Conservation (phyloP, 2,797 vertebrate species). For the Crax fasciolata region DNA sequence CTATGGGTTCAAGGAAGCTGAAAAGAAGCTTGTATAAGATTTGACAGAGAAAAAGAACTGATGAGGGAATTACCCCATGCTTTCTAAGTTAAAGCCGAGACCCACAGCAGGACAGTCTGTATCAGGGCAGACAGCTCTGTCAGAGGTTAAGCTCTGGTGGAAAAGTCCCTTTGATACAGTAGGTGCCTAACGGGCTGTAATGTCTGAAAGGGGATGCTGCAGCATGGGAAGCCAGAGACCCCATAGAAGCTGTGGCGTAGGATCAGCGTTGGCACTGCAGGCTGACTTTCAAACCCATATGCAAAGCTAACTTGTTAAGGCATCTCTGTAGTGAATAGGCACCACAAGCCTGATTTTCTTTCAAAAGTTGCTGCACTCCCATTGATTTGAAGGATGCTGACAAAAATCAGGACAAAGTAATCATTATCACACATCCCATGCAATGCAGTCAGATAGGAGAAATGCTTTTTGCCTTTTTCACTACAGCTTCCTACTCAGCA, state of each 20-base stretch:
- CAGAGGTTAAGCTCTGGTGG: neutral
- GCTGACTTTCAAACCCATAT: neutral
- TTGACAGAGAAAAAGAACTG: neutral
- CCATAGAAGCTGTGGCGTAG: fast-evolving
- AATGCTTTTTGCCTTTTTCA: neutral
- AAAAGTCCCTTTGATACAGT: neutral
- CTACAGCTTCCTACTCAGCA: neutral
- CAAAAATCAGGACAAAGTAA: neutral
- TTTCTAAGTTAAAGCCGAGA: neutral
- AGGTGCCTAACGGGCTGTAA: neutral
- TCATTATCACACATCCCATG: neutral
- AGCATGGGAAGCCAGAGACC: neutral
- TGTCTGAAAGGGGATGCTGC: neutral
- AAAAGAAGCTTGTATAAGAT: neutral
- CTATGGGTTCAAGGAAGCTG: neutral
- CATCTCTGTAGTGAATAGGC: neutral
- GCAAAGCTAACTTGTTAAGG: neutral
- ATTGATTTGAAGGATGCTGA: neutral
- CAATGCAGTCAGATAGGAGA: neutral
- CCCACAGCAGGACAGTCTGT: neutral
- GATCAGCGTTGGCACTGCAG: neutral
- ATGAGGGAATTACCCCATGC: neutral
- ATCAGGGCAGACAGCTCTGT: neutral
- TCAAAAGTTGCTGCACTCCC: neutral
- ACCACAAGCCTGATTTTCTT: neutral